Evolutionary conservation across 2,113 vertebrate species (phyloP).

Genomic region (Hipposideros armiger): DNA sequence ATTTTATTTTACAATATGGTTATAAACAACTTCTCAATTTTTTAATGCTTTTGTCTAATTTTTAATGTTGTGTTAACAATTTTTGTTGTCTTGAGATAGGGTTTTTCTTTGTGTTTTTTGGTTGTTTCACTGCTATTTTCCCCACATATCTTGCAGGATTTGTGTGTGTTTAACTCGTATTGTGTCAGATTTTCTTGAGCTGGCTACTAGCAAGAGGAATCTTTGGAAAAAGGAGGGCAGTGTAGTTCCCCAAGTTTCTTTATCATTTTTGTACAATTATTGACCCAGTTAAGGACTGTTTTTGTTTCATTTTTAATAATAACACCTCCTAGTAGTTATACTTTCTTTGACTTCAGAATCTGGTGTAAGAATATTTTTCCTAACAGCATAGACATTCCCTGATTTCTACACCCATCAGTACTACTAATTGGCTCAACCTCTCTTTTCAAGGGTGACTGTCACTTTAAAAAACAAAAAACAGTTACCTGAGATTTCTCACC

Average conservation of each 20-base stretch:
- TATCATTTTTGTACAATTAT: not conserved
- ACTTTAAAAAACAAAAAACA: not conserved
- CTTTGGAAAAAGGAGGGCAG: not conserved
- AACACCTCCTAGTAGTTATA: not conserved
- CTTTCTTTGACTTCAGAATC: not conserved
- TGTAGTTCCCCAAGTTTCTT: not conserved
- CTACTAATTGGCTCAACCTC: not conserved
- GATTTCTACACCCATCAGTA: fast-evolving
- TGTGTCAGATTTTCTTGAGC: not conserved
- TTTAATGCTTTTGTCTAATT: not conserved
- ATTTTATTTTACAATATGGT: not conserved
- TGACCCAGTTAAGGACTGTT: not conserved
- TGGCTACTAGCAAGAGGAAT: not conserved
- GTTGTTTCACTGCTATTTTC: not conserved
- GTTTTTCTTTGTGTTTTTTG: not conserved
- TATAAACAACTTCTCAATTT: not conserved
- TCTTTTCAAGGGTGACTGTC: not conserved
- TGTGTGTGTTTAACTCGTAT: not conserved
- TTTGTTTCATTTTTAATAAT: not conserved
- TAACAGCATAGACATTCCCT: not conserved
- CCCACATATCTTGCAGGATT: not conserved
- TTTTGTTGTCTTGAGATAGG: not conserved
- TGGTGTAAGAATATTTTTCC: not conserved
- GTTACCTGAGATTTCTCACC: not conserved
- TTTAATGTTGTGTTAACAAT: not conserved